These are phyloP conservation scores for Napeogenes inachia DNA, from an alignment of 2,888 invertebrate genomes.

Conservation along the genomic window DNA sequence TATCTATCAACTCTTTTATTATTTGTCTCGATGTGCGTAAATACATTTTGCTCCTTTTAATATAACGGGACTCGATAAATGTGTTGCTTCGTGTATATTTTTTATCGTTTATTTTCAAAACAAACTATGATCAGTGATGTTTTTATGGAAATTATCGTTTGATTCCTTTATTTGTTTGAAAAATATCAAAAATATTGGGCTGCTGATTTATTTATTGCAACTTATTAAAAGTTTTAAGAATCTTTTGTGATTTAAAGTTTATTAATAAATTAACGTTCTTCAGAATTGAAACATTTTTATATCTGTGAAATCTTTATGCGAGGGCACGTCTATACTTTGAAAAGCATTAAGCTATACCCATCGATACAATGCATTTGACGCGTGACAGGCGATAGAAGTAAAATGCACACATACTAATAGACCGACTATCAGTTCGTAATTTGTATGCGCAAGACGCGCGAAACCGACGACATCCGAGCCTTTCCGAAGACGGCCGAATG, in stretches of 20 bases:
- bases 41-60: conserved; percentile 34
- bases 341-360: conserved; percentile 39
- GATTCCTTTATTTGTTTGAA: not conserved
- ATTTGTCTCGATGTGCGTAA: conserved; percentile 37
- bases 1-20: conserved; percentile 35
- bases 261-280: too few relatives aligned
- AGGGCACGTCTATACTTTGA: conserved; percentile 39
- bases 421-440: conserved; percentile 30
- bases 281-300: not conserved
- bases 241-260: not conserved
- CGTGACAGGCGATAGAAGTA: conserved; percentile 44
- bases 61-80: conserved; percentile 33
- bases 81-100: conserved; percentile 7
- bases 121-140: not conserved
- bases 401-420: conserved; percentile 34
- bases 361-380: conserved; percentile 51
- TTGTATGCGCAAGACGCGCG: conserved; percentile 48
- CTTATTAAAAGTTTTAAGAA: too few relatives aligned
- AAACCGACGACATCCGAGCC: conserved; percentile 39
- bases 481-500: conserved; percentile 62
- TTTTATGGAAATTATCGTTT: not conserved
- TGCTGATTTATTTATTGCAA: not conserved
- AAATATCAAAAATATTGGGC: not conserved
- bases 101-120: conserved; percentile 10
- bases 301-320: conserved; percentile 28